phyloP scores from a whole-genome alignment of 2,888 invertebrate genomes.

The Malthinus seriepunctatus region DNA sequence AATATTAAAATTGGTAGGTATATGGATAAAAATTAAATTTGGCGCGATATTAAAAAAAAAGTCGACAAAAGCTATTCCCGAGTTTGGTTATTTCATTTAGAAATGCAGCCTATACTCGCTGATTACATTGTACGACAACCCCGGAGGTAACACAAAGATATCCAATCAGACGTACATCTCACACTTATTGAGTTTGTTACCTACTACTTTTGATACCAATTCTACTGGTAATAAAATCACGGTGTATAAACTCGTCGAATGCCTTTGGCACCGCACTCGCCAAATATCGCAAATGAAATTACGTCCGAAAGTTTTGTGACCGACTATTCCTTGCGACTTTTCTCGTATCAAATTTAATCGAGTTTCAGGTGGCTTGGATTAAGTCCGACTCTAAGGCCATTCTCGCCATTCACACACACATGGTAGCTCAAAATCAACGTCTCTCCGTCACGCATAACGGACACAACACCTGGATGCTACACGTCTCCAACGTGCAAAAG shows the following conservation, averaged over 20 bases:
- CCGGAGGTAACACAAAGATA: slow-evolving; percentile 55
- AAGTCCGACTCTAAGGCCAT: slow-evolving; percentile 90
- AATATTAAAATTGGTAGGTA: background rate
- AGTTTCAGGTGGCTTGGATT: slow-evolving; percentile 85
- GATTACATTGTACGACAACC: slow-evolving; percentile 53
- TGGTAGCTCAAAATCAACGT: slow-evolving; percentile 86
- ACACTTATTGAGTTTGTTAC: slow-evolving; percentile 55
- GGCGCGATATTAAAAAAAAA: slow-evolving; percentile 14
- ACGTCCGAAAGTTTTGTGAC: slow-evolving; percentile 37
- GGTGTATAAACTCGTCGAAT: slow-evolving; percentile 44
- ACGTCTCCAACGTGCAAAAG: slow-evolving; percentile 86
- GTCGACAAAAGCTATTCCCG: slow-evolving; percentile 35
- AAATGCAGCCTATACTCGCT: slow-evolving; percentile 46
- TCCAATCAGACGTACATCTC: slow-evolving; percentile 56
- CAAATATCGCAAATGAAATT: slow-evolving; percentile 48
- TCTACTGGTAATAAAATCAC: slow-evolving; percentile 51
- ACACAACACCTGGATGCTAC: slow-evolving; percentile 91
- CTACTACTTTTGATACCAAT: slow-evolving; percentile 49
- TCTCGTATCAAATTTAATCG: slow-evolving; percentile 33
- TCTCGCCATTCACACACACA: slow-evolving; percentile 85
- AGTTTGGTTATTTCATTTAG: slow-evolving; percentile 40
- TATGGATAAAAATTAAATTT: background rate
- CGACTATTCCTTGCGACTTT: slow-evolving; percentile 25
- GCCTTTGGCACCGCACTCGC: slow-evolving; percentile 38
- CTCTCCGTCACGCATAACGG: slow-evolving; percentile 89